Evolutionary conservation across 2,888 invertebrate species (phyloP).

Genomic region (Tuta absoluta): DNA sequence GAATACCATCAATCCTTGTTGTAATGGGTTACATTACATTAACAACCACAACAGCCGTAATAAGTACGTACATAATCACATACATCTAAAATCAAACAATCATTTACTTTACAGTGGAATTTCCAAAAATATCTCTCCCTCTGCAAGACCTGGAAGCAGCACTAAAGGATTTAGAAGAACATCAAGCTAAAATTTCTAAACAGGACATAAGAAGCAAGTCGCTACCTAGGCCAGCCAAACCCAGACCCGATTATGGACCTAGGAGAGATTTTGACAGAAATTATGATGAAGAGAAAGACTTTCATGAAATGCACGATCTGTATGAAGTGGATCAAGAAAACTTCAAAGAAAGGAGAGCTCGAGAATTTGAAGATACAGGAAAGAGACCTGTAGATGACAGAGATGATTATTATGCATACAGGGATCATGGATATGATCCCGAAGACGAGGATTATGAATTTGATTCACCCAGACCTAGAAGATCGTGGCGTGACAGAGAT

Average conservation of each 20-base stretch:
- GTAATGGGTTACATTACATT: too few relatives aligned
- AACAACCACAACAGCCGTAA: too few relatives aligned
- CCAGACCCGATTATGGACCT: conserved; percentile 61
- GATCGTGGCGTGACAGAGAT: conserved; percentile 50
- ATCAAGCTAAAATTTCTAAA: conserved; percentile 61
- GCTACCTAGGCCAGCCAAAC: conserved; percentile 62
- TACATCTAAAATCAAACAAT: neutral
- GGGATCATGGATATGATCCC: conserved; percentile 68
- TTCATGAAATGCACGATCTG: conserved; percentile 70
- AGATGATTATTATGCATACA: conserved; percentile 51
- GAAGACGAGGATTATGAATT: conserved; percentile 73
- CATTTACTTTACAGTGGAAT: conserved; percentile 57
- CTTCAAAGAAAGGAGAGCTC: conserved; percentile 73
- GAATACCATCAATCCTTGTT: neutral
- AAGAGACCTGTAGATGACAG: conserved; percentile 47
- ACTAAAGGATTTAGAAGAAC: conserved; percentile 64
- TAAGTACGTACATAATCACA: too few relatives aligned
- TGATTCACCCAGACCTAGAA: conserved; percentile 55
- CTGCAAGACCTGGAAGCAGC: conserved; percentile 73
- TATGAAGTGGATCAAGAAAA: conserved; percentile 72
- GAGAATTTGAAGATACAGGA: conserved; percentile 52
- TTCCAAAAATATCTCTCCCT: conserved; percentile 72
- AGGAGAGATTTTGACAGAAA: conserved; percentile 58
- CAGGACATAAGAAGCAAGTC: conserved; percentile 65
- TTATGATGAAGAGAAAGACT: conserved; percentile 65